phyloP scores from a whole-genome alignment of 2,888 invertebrate species.

The Antheraea assamensis region DNA sequence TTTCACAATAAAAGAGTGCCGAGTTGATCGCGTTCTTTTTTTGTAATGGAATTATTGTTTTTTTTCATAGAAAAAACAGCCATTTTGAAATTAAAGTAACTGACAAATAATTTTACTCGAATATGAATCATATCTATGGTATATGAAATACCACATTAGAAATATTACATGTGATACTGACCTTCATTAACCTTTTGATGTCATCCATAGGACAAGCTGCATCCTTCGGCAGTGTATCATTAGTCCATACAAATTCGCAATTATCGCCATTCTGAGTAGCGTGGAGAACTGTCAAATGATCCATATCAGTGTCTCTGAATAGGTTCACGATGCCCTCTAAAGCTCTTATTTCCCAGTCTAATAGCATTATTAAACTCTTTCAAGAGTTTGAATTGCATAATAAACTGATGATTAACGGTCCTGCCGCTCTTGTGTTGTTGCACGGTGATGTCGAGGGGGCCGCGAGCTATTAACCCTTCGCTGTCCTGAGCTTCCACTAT shows the following conservation, averaged over 20 bases:
- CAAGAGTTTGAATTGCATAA: conserved; percentile 82
- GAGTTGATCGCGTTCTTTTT: too few species aligned
- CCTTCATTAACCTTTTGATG: conserved; percentile 86
- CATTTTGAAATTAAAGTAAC: neutral
- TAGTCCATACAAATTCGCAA: conserved; percentile 91
- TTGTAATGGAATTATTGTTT: neutral
- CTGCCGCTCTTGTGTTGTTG: conserved; percentile 91
- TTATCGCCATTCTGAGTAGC: conserved; percentile 83
- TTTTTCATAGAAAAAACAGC: neutral
- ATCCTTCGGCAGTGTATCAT: conserved; percentile 90
- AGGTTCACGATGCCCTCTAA: conserved; percentile 82
- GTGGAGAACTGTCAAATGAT: conserved; percentile 86
- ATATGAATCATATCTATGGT: neutral
- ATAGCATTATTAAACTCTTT: conserved; percentile 83
- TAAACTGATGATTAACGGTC: conserved; percentile 91
- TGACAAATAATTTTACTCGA: neutral
- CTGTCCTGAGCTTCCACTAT: conserved; percentile 91
- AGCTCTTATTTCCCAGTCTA: conserved; percentile 89
- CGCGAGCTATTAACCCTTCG: conserved; percentile 87
- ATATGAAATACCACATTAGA: neutral
- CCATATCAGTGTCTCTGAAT: conserved; percentile 83
- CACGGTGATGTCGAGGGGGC: conserved; percentile 88
- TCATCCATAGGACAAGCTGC: conserved; percentile 88
- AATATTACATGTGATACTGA: conserved; percentile 49
- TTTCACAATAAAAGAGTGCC: too few species aligned